Evolutionary conservation across 2,888 invertebrate species (phyloP).

Genomic region (Chrysina gloriosa): DNA sequence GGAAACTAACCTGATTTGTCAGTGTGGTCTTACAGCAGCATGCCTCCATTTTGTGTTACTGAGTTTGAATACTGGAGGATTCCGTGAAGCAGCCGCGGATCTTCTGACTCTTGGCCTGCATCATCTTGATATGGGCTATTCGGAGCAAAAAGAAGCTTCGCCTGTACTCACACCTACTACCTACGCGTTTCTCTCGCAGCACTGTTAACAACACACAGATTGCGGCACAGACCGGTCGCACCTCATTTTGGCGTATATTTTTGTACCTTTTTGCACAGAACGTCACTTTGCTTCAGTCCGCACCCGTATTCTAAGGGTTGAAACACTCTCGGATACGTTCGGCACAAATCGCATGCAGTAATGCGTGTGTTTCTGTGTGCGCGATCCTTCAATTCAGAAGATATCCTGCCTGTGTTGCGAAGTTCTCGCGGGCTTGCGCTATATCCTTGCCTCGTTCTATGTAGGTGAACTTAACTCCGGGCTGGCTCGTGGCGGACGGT

Average conservation of each 20-base stretch:
- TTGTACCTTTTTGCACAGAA: constrained; percentile 51
- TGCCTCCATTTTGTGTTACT: constrained; percentile 58
- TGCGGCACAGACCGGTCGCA: constrained; percentile 51
- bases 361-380: constrained; percentile 51
- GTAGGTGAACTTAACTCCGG: constrained; percentile 50
- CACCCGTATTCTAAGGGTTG: constrained; percentile 60
- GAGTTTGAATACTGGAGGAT: constrained; percentile 55
- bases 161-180: constrained; percentile 2
- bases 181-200: constrained; percentile 13
- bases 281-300: constrained; percentile 55
- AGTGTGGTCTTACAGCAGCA: constrained; percentile 61
- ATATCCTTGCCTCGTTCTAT: constrained; percentile 45
- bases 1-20: constrained; percentile 62
- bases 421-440: constrained; percentile 46
- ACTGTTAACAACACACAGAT: constrained; percentile 45
- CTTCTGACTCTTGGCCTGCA: constrained; percentile 52
- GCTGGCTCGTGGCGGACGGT: constrained; percentile 42
- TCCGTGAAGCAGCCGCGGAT: constrained; percentile 53
- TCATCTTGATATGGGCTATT: constrained; percentile 47
- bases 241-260: constrained; percentile 55
- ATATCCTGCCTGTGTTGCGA: constrained; percentile 41
- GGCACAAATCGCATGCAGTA: constrained; percentile 54
- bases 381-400: constrained; percentile 44
- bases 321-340: constrained; percentile 56
- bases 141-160: constrained; percentile 21